phyloP scores from a whole-genome alignment of 2,888 invertebrate genomes.

The Ametastegia equiseti region DNA sequence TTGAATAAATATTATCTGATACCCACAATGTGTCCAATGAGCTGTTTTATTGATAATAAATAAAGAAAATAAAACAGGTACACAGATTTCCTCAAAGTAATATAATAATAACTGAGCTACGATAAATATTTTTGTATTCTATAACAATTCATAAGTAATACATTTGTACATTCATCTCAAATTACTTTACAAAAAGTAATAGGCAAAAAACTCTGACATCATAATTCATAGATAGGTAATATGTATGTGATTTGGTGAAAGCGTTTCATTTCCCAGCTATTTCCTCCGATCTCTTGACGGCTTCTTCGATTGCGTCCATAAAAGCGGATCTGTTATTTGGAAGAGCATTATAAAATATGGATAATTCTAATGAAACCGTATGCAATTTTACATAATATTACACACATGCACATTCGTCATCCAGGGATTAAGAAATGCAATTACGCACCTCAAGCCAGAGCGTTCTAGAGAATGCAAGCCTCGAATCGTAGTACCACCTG shows the following conservation, averaged over 20 bases:
- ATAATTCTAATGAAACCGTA: background rate
- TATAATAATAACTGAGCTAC: background rate
- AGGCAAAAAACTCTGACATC: background rate
- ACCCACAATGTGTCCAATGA: background rate
- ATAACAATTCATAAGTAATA: background rate
- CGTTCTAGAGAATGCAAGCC: conserved; percentile 88
- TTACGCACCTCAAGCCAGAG: conserved; percentile 82
- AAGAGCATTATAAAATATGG: background rate
- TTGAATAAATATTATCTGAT: background rate
- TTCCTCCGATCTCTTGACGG: conserved; percentile 77
- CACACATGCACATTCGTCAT: background rate
- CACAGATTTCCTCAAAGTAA: background rate
- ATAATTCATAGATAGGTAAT: background rate
- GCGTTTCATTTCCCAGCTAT: conserved; percentile 63
- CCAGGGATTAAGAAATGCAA: background rate
- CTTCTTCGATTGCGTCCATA: conserved; percentile 87
- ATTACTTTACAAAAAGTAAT: background rate
- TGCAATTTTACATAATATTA: background rate
- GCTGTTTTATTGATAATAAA: background rate
- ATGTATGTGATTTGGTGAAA: background rate
- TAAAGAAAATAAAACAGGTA: conserved; percentile 9
- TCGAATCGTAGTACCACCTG: conserved; percentile 90
- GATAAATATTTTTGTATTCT: background rate
- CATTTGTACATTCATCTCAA: background rate
- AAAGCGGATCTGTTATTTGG: conserved; percentile 81